Percentiles rank a stretch among this genome's conserved stretches.
Evolutionary conservation across 2,888 invertebrate species (phyloP).

Genomic region (Tenthredo scrophulariae): DNA sequence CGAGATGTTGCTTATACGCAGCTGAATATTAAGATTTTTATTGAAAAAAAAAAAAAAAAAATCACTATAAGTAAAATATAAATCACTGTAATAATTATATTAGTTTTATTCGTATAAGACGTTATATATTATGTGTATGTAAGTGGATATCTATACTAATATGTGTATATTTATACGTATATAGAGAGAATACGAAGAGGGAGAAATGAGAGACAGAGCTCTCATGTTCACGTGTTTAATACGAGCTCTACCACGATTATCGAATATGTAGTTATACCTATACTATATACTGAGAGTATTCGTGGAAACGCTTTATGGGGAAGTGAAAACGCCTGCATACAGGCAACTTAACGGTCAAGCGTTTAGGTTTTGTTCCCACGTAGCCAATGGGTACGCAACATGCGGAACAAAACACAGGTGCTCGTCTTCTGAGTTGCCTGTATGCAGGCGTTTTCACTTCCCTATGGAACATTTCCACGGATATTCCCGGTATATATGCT

Average conservation of each 20-base stretch:
- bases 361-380: too few relatives aligned
- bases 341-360: too few relatives aligned
- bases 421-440: too few relatives aligned
- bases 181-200: not conserved
- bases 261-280: slow-evolving; percentile 47
- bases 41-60: not conserved
- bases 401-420: too few relatives aligned
- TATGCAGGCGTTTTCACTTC: too few relatives aligned
- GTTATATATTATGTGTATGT: slow-evolving; percentile 21
- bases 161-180: slow-evolving; percentile 32
- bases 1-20: slow-evolving; percentile 31
- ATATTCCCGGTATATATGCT: too few relatives aligned
- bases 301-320: too few relatives aligned
- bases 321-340: too few relatives aligned
- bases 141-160: slow-evolving; percentile 40
- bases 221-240: slow-evolving; percentile 48
- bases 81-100: slow-evolving; percentile 45
- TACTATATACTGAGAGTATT: too few relatives aligned
- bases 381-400: too few relatives aligned
- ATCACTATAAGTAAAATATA: not conserved
- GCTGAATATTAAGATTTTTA: slow-evolving; percentile 26
- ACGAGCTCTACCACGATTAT: slow-evolving; percentile 47
- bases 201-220: not conserved
- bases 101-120: slow-evolving; percentile 25
- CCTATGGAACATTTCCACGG: too few relatives aligned